A percentile compares a stretch with the other conserved stretches of the same genome.
These are phyloP conservation scores for Lordiphosa stackelbergi DNA, from an alignment of 1,140 invertebrate genomes.

Conservation along the genomic window DNA sequence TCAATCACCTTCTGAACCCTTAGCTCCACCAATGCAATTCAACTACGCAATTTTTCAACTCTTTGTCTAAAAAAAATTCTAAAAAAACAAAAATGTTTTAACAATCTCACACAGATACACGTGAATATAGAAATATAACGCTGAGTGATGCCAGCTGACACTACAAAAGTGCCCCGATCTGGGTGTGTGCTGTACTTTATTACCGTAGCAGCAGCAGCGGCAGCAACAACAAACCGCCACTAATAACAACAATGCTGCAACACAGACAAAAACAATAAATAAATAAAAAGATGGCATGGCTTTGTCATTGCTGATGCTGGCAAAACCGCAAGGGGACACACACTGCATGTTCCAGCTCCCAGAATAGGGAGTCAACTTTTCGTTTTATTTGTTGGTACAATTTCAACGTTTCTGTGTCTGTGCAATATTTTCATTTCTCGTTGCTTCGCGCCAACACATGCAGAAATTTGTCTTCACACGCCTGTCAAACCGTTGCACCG, in stretches of 20 bases:
- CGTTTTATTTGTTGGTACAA: constrained; percentile 69
- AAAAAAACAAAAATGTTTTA: constrained; percentile 4
- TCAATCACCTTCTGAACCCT: constrained; percentile 2
- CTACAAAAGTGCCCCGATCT: constrained; percentile 32
- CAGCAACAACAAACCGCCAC: constrained; percentile 38
- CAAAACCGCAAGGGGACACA: constrained; percentile 60
- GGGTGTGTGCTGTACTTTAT: constrained; percentile 60
- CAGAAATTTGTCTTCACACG: constrained; percentile 74
- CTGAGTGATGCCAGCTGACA: constrained; percentile 67
- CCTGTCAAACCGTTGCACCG: constrained; percentile 70
- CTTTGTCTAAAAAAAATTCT: constrained; percentile 7
- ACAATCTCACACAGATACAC: constrained; percentile 4
- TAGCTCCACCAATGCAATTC: constrained; percentile 3
- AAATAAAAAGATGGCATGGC: constrained; percentile 71
- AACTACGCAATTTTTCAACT: constrained; percentile 12
- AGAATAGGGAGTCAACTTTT: constrained; percentile 40
- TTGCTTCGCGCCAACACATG: constrained; percentile 58
- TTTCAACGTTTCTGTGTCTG: constrained; percentile 35
- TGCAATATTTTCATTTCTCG: constrained; percentile 47
- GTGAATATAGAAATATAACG: constrained; percentile 56
- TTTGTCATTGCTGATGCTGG: constrained; percentile 65
- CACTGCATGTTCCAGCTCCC: constrained; percentile 3
- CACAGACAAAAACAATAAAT: constrained; percentile 74
- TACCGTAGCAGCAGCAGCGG: constrained; percentile 31
- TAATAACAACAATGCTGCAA: constrained; percentile 71